Evolutionary conservation across 2,113 vertebrate species (phyloP).

Genomic region (Mustela nigripes): DNA sequence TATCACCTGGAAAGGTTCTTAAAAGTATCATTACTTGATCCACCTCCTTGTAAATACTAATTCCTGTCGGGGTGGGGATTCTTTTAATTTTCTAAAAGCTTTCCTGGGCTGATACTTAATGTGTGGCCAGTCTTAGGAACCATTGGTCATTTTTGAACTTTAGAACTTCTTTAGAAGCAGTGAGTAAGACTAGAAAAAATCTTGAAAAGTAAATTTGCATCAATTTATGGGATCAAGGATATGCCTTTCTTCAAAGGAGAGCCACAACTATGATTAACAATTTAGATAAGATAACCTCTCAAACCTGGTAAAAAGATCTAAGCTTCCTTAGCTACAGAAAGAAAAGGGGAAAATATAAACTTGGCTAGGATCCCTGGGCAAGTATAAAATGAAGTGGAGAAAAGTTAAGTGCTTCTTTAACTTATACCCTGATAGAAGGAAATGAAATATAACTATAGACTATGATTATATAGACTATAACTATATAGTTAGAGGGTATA

Average conservation of each 20-base stretch:
- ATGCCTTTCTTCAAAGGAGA: conserved; percentile 45
- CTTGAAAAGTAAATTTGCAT: conserved; percentile 40
- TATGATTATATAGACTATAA: background rate
- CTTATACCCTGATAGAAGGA: background rate
- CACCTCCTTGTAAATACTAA: background rate
- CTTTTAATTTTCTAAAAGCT: background rate
- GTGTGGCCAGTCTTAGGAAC: background rate
- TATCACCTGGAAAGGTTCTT: background rate
- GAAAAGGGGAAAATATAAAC: background rate
- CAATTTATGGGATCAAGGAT: background rate
- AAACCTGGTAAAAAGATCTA: background rate
- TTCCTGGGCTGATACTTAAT: conserved; percentile 3
- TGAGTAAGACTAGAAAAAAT: conserved; percentile 51
- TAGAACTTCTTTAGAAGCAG: background rate
- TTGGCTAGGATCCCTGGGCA: background rate
- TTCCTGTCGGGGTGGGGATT: background rate
- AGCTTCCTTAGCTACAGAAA: background rate
- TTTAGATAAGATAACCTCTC: conserved; percentile 31
- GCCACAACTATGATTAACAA: background rate
- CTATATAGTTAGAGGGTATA: background rate
- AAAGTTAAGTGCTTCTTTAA: background rate
- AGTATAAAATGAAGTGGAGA: background rate
- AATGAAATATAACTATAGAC: background rate
- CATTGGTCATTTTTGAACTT: background rate
- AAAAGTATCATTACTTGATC: background rate